Conservation (phyloP, 2,888 invertebrate species). For the Mellilla xanthometata region DNA sequence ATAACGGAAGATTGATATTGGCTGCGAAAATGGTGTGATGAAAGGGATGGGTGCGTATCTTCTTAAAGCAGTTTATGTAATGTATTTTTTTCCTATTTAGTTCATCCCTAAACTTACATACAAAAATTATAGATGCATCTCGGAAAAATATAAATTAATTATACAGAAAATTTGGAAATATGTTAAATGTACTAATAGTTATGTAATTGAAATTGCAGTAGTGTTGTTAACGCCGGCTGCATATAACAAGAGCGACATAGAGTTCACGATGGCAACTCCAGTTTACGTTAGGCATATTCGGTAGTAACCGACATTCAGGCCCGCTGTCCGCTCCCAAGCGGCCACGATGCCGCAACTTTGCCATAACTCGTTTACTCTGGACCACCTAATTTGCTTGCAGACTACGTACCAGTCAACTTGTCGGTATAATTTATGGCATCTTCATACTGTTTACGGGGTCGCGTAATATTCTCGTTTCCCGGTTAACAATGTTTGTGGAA, state of each 20-base stretch:
- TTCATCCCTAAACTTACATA: too few species aligned
- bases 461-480: conserved; percentile 32
- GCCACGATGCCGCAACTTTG: conserved; percentile 53
- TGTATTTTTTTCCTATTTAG: too few species aligned
- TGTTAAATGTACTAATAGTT: too few species aligned
- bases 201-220: neutral
- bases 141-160: too few species aligned
- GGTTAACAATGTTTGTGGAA: conserved; percentile 32
- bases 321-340: conserved; percentile 50
- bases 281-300: conserved; percentile 31
- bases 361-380: conserved; percentile 71
- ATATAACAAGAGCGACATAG: conserved; percentile 1
- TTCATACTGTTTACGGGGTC: conserved; percentile 42
- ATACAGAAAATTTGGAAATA: too few species aligned
- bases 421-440: conserved; percentile 61
- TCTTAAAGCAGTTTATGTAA: too few species aligned
- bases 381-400: conserved; percentile 69
- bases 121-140: too few species aligned
- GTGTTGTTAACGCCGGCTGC: conserved; percentile 5
- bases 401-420: conserved; percentile 60
- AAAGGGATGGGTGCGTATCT: conserved; percentile 3
- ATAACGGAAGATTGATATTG: conserved; percentile 25
- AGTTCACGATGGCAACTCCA: conserved; percentile 25
- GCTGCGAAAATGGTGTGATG: conserved; percentile 14
- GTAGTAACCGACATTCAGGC: conserved; percentile 39